Conservation (phyloP, 2,888 invertebrate species). For the Torymus auratus region DNA sequence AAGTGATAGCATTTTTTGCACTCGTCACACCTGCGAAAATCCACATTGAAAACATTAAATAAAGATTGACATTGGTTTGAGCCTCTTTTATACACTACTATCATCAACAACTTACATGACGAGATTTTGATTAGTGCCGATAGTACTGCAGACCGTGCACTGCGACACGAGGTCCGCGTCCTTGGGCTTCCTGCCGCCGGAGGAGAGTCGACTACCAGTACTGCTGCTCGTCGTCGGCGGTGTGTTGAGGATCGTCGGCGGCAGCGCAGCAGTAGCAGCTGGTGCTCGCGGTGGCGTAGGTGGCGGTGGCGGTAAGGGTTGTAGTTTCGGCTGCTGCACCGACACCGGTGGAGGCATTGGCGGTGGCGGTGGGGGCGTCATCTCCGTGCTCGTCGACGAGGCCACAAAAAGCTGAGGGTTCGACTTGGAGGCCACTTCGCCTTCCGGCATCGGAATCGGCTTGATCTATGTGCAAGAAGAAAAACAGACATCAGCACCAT, state of each 20-base stretch:
- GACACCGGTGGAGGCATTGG: slow-evolving; percentile 59
- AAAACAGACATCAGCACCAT: neutral
- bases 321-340: slow-evolving; percentile 62
- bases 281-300: slow-evolving; percentile 63
- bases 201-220: slow-evolving; percentile 60
- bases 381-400: slow-evolving; percentile 74
- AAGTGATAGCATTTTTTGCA: slow-evolving; percentile 95
- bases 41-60: neutral
- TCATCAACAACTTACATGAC: slow-evolving; percentile 78
- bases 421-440: slow-evolving; percentile 80
- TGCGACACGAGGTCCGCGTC: slow-evolving; percentile 78
- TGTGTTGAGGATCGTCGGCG: neutral
- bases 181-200: slow-evolving; percentile 71
- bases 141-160: slow-evolving; percentile 83
- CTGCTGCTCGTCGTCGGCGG: slow-evolving; percentile 58
- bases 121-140: slow-evolving; percentile 82
- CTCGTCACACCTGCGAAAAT: slow-evolving; percentile 87
- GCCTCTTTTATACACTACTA: no score
- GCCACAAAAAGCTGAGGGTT: slow-evolving; percentile 85
- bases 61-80: no score
- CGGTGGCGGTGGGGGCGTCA: slow-evolving; percentile 67
- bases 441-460: slow-evolving; percentile 87
- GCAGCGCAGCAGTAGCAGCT: neutral
- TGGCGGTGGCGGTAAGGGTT: slow-evolving; percentile 65
- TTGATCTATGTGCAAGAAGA: slow-evolving; percentile 80